Evolutionary conservation across 2,797 vertebrate species (phyloP), one percentile per base, ranked within the genome.

Genomic region (Setipinna tenuifilis): DNA sequence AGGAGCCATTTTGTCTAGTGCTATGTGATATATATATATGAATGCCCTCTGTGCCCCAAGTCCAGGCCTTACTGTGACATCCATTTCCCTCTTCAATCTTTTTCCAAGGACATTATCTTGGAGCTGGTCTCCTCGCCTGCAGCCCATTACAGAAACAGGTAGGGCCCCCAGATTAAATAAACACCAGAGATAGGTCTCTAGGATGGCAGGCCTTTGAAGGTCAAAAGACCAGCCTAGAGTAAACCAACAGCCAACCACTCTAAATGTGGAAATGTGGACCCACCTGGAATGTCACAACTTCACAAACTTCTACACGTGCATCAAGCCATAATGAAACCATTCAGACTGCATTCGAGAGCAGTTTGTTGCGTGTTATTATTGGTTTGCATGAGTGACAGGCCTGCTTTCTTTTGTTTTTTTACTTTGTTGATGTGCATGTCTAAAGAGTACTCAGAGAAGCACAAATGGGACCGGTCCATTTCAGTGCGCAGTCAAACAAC

Each of bases 51-150:
- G 84, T 86, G 83, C 86, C 84, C 58, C 84, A 87, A 83, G 85
- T 75, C 21, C 62, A 83, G 50, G 59, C 81, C 82, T 71, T 59
- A 68, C 21, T 82, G 59, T 87, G 85, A 86, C 86, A 88, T 89
- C 83, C 83, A 87, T 90, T 90, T 86, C 81, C 83, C 75, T 78
- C 58, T 59, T 89, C 87, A 48, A 62, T 87, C 68, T 86, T 85
- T 68, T 85, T 71, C 85, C 57, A 85, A 86, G 81, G 83, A 85
- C 65, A 81, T 87, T 88, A 89, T 88, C 65, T 81, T 83, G 85
- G 65, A 65, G 57, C 81, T 83, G 82, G 44, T 86, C 81, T 61
- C 62, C 31, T 19, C 83, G 65, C 83, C 81, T 84, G 85, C 84
- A 84, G 85, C 81, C 84, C 82, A 59, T 89, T 85, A 86, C 58